Evolutionary conservation across 1,140 invertebrate species (phyloP).

Genomic region (Sweltsa coloradensis): DNA sequence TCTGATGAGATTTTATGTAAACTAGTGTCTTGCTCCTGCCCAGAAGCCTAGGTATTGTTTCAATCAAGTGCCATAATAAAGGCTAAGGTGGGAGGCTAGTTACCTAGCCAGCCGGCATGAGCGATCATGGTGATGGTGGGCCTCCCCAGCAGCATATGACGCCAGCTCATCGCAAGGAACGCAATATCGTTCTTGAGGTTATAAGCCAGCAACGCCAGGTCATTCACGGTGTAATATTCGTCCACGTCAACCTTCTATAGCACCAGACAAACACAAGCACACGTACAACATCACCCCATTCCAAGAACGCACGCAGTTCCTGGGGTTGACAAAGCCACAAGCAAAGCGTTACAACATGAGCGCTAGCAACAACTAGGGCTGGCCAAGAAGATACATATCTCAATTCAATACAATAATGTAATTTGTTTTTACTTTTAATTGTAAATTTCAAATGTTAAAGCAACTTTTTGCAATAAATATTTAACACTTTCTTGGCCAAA

Average conservation of each 20-base stretch:
- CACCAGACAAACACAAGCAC: constrained; percentile 15
- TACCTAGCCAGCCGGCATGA: constrained; percentile 8
- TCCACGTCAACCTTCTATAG: constrained; percentile 83
- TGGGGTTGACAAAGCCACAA: not conserved
- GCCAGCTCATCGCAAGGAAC: constrained; percentile 89
- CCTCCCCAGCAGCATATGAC: constrained; percentile 63
- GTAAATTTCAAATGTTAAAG: too few species aligned
- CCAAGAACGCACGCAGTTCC: not conserved
- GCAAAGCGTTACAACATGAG: not conserved
- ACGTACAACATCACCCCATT: constrained; percentile 23
- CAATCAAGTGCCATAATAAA: not conserved
- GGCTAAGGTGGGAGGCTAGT: not conserved
- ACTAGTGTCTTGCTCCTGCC: too few species aligned
- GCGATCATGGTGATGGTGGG: constrained; percentile 75
- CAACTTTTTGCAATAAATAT: too few species aligned
- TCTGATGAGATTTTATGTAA: too few species aligned
- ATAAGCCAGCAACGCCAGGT: constrained; percentile 75
- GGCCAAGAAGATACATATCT: constrained; percentile 1
- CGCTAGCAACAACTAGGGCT: constrained; percentile 1
- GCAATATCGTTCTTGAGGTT: constrained; percentile 79
- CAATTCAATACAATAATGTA: too few species aligned
- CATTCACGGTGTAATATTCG: constrained; percentile 86
- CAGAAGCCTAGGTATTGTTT: too few species aligned
- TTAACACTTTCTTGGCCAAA: too few species aligned
- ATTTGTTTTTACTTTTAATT: too few species aligned